Base-by-base conservation (phyloP, 1,140 invertebrate genomes). In the Hypothenemus hampei region DNA sequence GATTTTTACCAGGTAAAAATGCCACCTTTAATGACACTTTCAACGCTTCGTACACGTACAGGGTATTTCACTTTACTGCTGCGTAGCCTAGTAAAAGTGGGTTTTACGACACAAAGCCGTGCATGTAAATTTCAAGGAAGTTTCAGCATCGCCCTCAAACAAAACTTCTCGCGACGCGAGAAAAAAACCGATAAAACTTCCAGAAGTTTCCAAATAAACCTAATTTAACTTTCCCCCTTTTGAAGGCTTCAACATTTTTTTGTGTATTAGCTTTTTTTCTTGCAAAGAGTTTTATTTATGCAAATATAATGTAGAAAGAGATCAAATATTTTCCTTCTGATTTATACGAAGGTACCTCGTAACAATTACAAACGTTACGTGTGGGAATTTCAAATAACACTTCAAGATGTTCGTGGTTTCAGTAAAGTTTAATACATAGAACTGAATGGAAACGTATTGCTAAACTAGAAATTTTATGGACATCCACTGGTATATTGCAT, bases 1-100 rank as follows among this genome's bases (percentile, higher is more conserved):
- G 82, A 59, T 92, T 93, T 69, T 78, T 92, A 13, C 85, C 87
- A 47, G 64, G 64, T 65, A 26, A 55, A 16, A 31, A 31, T 31
- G 1, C 10, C 3, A 11, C 13, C 26, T 31, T 8, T 31, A 11
- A 2, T 2, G 1, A 2, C 13, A 31, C 26, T 31, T 8, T 13
- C 26, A 31, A 3, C 26, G 13, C 8, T 8, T 31, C 10, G 13
- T 31, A 31, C 24, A 5, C 10, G 13, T 31, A 31, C 24, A 5
- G 24, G 24, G 24, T 29, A 11, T 29, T 29, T 29, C 24, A 31
- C 26, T 31, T 31, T 31, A 31, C 13, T 31, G 26, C 26, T 8
- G 13, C 26, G 26, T 11, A 11, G 26, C 26, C 26, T 13, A 31
- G 13, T 39, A 39, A 39, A 39, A 39, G 16, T 39, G 16, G 10